Evolutionary conservation across 2,888 invertebrate species (phyloP).

Genomic region (Cerceris rybyensis): DNA sequence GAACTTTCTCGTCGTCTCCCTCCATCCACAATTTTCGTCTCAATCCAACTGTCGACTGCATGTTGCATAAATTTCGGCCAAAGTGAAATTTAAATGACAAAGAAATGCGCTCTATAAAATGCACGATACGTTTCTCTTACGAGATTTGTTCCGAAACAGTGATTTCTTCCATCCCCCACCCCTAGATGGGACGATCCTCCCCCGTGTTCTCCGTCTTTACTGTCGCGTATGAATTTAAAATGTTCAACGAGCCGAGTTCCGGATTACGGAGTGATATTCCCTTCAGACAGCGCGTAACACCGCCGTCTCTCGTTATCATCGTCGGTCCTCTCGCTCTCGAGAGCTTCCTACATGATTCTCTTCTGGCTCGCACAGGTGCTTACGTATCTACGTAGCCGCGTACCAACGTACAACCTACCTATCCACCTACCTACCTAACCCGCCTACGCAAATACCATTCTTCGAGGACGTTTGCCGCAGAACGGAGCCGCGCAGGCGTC

Average conservation of each 20-base stretch:
- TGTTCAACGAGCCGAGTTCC: conserved; percentile 51
- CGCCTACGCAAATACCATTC: conserved; percentile 7
- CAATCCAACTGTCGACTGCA: neutral
- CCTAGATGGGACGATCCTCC: neutral
- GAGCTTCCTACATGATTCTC: conserved; percentile 4
- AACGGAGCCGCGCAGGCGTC: conserved; percentile 34
- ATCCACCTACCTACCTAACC: neutral
- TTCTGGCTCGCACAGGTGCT: neutral
- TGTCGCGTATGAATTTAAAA: conserved; percentile 52
- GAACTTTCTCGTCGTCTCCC: neutral
- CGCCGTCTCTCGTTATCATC: conserved; percentile 58
- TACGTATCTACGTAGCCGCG: too few species aligned
- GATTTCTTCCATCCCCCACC: conserved; percentile 3
- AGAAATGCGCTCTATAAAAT: neutral
- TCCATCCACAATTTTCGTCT: neutral
- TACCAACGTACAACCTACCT: too few species aligned
- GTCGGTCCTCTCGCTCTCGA: conserved; percentile 32
- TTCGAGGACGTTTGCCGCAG: conserved; percentile 39
- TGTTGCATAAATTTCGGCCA: neutral
- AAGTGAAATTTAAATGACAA: conserved; percentile 22
- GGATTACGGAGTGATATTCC: conserved; percentile 50
- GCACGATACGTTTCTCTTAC: conserved; percentile 10
- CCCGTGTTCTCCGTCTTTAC: neutral
- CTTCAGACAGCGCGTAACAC: conserved; percentile 47
- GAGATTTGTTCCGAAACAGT: conserved; percentile 2